phyloP scores from a whole-genome alignment of 92 coral and sea anemone genomes.

The Epizoanthus ramosus region DNA sequence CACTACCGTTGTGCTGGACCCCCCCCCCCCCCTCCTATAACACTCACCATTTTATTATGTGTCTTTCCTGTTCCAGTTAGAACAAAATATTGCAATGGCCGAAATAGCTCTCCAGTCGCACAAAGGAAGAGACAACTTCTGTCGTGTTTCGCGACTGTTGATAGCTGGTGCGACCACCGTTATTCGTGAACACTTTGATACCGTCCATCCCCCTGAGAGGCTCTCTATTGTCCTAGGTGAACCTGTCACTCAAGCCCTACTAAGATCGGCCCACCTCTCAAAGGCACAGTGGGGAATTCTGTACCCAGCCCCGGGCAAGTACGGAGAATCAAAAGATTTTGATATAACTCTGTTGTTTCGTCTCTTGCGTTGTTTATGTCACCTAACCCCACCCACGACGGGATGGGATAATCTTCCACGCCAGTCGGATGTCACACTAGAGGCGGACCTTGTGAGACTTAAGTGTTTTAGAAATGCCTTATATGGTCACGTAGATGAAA shows the following conservation, averaged over 20 bases:
- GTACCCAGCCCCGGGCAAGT: not conserved
- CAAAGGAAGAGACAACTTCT: not conserved
- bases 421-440: not conserved
- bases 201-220: not conserved
- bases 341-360: not conserved
- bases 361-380: not conserved
- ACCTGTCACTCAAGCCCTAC: not conserved
- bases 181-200: not conserved
- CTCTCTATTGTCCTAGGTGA: not conserved
- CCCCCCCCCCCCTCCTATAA: no score
- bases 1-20: no score
- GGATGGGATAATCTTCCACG: not conserved
- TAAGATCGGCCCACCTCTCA: not conserved
- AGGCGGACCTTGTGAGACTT: not conserved
- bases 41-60: no score
- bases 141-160: not conserved
- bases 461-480: not conserved
- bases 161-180: not conserved
- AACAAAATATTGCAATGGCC: not conserved
- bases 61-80: no score
- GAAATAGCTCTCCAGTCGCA: not conserved
- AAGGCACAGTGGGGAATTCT: not conserved
- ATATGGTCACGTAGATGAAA: slow-evolving; percentile 5
- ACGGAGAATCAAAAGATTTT: not conserved
- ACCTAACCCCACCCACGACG: not conserved